phyloP scores from a whole-genome alignment of 1,140 invertebrate genomes.

The Drosophila chauvacae region DNA sequence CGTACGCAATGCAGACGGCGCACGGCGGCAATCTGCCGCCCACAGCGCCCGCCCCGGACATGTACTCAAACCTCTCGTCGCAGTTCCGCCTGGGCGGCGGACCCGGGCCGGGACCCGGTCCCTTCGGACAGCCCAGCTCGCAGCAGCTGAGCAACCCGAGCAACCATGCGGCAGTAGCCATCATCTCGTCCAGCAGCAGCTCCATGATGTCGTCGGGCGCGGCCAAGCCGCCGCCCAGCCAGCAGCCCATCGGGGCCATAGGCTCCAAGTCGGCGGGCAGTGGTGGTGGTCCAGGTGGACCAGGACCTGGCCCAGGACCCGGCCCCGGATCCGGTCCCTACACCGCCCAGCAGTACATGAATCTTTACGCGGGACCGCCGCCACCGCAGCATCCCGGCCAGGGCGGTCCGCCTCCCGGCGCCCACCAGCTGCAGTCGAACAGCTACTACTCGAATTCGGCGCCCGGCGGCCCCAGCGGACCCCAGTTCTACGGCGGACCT shows the following conservation, averaged over 20 bases:
- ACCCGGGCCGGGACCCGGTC: constrained; percentile 87
- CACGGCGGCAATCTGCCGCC: constrained; percentile 87
- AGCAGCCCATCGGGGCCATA: constrained; percentile 93
- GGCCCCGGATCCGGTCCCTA: constrained; percentile 71
- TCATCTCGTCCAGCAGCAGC: constrained; percentile 93
- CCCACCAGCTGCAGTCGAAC: constrained; percentile 87
- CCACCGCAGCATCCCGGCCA: constrained; percentile 84
- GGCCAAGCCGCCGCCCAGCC: constrained; percentile 90
- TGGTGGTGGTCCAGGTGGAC: constrained; percentile 69
- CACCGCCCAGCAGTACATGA: constrained; percentile 83
- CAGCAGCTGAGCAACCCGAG: constrained; percentile 92
- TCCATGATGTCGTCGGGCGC: constrained; percentile 94
- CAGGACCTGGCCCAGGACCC: constrained; percentile 75
- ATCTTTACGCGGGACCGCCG: constrained; percentile 84
- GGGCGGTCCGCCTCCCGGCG: constrained; percentile 83
- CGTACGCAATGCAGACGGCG: constrained; percentile 84
- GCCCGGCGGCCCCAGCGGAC: constrained; percentile 85
- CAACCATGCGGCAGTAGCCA: constrained; percentile 86
- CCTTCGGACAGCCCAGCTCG: constrained; percentile 86
- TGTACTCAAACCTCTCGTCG: constrained; percentile 91
- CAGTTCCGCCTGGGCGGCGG: constrained; percentile 90
- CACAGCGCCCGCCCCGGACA: constrained; percentile 89
- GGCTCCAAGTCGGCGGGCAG: constrained; percentile 88
- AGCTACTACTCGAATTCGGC: constrained; percentile 86
- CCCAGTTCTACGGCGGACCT: constrained; percentile 79